Conservation (phyloP, 2,888 invertebrate species). For the Brachylomia viminalis region DNA sequence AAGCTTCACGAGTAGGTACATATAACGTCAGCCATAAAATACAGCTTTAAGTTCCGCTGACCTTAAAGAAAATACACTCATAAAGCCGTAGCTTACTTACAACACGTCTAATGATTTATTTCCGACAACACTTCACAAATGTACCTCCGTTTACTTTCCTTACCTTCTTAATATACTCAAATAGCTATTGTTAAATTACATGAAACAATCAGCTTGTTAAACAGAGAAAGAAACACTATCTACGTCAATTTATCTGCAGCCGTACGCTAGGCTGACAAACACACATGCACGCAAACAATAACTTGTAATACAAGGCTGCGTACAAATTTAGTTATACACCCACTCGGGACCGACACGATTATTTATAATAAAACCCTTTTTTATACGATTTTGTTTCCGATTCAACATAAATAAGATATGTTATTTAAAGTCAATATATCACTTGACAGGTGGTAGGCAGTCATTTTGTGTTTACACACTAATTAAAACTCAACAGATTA, state of each 20-base stretch:
- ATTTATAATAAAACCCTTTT: constrained; percentile 88
- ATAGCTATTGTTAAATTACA: constrained; percentile 47
- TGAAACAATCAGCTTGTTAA: constrained; percentile 73
- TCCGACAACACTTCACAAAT: constrained; percentile 46
- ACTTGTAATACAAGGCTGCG: constrained; percentile 84
- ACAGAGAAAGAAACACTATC: constrained; percentile 82
- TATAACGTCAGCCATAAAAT: constrained; percentile 32
- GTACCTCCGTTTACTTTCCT: constrained; percentile 42
- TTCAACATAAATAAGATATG: constrained; percentile 91
- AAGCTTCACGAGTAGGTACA: not conserved
- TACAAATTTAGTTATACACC: constrained; percentile 90
- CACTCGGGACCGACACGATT: constrained; percentile 83
- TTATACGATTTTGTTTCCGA: constrained; percentile 89
- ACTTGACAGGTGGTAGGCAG: constrained; percentile 90
- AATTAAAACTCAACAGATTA: constrained; percentile 73
- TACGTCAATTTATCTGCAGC: constrained; percentile 84
- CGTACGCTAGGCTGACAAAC: constrained; percentile 71
- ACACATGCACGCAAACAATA: constrained; percentile 75
- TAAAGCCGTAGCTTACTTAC: constrained; percentile 17
- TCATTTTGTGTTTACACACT: constrained; percentile 65
- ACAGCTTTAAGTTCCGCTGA: constrained; percentile 17
- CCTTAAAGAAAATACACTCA: constrained; percentile 41
- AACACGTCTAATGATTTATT: constrained; percentile 48
- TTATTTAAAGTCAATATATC: constrained; percentile 90
- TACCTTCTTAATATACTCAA: constrained; percentile 55